These are phyloP conservation scores for Pachyramphus minor DNA, from an alignment of 2,113 vertebrate genomes.

Conservation along the genomic window DNA sequence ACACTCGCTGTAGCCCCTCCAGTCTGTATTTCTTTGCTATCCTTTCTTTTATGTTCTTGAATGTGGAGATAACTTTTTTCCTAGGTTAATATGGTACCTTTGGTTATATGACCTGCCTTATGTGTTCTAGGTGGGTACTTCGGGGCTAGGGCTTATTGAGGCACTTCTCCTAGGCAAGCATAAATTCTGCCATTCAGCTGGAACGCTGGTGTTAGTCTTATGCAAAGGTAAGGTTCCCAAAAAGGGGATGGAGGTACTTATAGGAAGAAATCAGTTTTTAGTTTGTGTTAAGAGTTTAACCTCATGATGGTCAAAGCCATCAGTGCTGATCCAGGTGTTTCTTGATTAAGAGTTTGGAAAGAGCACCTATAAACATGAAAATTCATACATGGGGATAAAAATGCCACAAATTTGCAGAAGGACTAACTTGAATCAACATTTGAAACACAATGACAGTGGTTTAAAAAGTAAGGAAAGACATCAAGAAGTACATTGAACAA, in stretches of 20 bases:
- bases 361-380: not conserved
- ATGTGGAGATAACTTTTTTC: not conserved
- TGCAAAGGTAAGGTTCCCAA: not conserved
- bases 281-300: not conserved
- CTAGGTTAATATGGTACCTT: not conserved
- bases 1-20: not conserved
- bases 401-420: not conserved
- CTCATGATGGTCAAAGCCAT: not conserved
- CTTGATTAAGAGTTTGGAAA: not conserved
- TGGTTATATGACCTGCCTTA: not conserved
- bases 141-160: not conserved
- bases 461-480: not conserved
- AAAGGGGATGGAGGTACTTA: not conserved
- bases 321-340: not conserved
- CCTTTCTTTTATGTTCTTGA: not conserved
- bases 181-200: not conserved
- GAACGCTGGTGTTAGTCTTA: not conserved
- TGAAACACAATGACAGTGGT: not conserved
- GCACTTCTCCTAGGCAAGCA: not conserved
- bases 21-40: not conserved
- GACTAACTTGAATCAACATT: not conserved
- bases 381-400: not conserved
- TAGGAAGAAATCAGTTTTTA: not conserved
- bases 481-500: not conserved
- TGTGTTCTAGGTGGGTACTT: not conserved